Base-by-base conservation (phyloP, 2,888 invertebrate genomes). In the Amphipyra berbera region DNA sequence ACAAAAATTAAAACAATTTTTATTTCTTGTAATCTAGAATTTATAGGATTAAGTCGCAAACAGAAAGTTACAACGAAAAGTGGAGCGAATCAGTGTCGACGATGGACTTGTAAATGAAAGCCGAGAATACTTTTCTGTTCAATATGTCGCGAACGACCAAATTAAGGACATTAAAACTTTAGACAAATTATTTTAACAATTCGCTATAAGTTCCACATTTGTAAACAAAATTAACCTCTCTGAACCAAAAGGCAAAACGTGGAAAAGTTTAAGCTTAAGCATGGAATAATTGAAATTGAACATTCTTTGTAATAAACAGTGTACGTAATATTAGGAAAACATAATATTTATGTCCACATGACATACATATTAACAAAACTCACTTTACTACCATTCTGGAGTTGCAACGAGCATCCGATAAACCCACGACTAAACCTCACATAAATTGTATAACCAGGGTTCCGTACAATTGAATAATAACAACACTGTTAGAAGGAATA, bases 11-110 rank as follows among this genome's bases (percentile, higher is more conserved):
- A 61, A 56, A 46, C 9, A 63, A 15, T 68, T 70, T 68, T 35
- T 13, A 57, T 68, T 62, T 68, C 58, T 64, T 50, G 38, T 66
- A 58, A 61, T 68, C 35, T 55, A 68, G 48, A 67, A 56, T 64
- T 68, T 59, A 45, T 70, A 61, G 49, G 45, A 63, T 75, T 72
- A 76, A 81, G 65, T 76, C 63, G 78, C 73, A 79, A 82, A 82
- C 87, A 84, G 86, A 87, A 89, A 89, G 86, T 84, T 78, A 70
- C 63, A 52, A 82, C 77, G 77, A 85, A 89, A 90, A 88, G 86
- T 89, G 80, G 87, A 86, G 79, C 85, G 80, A 85, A 82, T 82
- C 79, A 78, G 77, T 68, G 65, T 63, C 76, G 78, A 76, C 82
- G 83, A 82, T 69, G 69, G 73, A 78, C 81, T 85, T 82, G 78